These are phyloP conservation scores for Palythoa grandiflora DNA, from an alignment of 92 coral and sea anemone species.

Conservation along the genomic window DNA sequence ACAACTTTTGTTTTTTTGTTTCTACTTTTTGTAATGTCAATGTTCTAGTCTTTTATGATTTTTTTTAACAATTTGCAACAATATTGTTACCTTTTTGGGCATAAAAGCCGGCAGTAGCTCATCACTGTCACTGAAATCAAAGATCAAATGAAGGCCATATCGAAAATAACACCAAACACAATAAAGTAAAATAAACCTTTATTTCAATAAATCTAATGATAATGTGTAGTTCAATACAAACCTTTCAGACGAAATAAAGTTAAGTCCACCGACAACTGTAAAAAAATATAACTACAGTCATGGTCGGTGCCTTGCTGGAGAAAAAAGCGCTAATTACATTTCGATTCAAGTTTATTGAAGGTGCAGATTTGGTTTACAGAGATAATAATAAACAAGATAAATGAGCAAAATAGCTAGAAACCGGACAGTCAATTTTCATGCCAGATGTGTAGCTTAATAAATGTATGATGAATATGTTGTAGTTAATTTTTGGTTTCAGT, in stretches of 20 bases:
- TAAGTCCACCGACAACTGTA: conserved; percentile 1
- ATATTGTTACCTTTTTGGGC: conserved; percentile 12
- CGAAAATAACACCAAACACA: conserved; percentile 7
- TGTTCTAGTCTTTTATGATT: conserved; percentile 11
- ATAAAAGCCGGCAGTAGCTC: conserved; percentile 18
- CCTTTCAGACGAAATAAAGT: conserved; percentile 9
- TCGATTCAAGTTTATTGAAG: conserved; percentile 11
- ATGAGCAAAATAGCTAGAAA: conserved; percentile 11
- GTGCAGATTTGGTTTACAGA: conserved; percentile 8
- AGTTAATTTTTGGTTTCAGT: too few relatives aligned
- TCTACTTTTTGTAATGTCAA: conserved; percentile 7
- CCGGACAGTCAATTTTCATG: conserved; percentile 8
- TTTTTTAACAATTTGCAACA: conserved; percentile 5
- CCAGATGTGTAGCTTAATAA: conserved; percentile 1
- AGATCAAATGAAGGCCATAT: conserved; percentile 7
- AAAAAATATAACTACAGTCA: not conserved
- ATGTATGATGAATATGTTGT: conserved; percentile 7
- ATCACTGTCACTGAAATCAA: conserved; percentile 14
- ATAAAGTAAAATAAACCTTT: conserved; percentile 11
- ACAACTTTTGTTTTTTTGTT: conserved; percentile 9
- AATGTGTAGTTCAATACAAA: conserved; percentile 13
- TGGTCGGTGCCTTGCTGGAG: conserved; percentile 8
- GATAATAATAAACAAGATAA: conserved; percentile 7
- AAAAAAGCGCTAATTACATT: conserved; percentile 6
- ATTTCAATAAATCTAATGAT: conserved; percentile 8